These are phyloP conservation scores for Melanophora roralis DNA, from an alignment of 2,888 invertebrate genomes.

Conservation along the genomic window DNA sequence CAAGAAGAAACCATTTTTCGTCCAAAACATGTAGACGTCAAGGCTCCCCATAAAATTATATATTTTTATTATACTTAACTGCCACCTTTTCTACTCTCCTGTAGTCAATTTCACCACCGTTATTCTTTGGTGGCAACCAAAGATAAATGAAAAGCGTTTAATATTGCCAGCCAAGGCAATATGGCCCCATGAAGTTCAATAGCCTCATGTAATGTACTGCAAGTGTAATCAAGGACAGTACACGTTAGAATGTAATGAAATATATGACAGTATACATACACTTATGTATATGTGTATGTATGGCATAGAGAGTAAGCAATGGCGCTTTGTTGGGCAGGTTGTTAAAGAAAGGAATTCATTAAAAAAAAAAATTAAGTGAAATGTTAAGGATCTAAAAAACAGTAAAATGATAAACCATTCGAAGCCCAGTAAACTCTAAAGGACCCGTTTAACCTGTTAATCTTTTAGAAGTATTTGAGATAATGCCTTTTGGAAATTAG, in stretches of 20 bases:
- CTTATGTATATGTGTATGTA: too few relatives aligned
- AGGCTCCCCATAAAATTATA: background rate
- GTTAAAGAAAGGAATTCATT: background rate
- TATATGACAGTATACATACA: background rate
- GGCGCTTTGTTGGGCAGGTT: background rate
- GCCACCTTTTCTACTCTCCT: background rate
- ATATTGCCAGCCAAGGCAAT: conserved; percentile 65
- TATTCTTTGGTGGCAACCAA: conserved; percentile 12
- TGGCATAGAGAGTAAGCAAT: too few relatives aligned
- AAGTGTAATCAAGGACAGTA: conserved; percentile 68
- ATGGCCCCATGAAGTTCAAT: conserved; percentile 66
- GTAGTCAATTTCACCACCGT: background rate
- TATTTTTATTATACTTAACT: background rate
- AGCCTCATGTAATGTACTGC: conserved; percentile 67
- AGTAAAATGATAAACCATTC: too few relatives aligned
- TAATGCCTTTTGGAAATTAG: too few relatives aligned
- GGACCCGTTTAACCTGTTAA: too few relatives aligned
- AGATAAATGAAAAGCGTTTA: conserved; percentile 30
- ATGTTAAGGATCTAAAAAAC: too few relatives aligned
- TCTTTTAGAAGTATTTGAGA: too few relatives aligned
- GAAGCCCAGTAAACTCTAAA: background rate
- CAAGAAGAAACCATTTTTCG: background rate
- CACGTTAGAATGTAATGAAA: conserved; percentile 32
- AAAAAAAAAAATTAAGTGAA: background rate
- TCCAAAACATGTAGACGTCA: too few relatives aligned